Evolutionary conservation across 2,888 invertebrate species (phyloP).

Genomic region (Conistra vaccinii): DNA sequence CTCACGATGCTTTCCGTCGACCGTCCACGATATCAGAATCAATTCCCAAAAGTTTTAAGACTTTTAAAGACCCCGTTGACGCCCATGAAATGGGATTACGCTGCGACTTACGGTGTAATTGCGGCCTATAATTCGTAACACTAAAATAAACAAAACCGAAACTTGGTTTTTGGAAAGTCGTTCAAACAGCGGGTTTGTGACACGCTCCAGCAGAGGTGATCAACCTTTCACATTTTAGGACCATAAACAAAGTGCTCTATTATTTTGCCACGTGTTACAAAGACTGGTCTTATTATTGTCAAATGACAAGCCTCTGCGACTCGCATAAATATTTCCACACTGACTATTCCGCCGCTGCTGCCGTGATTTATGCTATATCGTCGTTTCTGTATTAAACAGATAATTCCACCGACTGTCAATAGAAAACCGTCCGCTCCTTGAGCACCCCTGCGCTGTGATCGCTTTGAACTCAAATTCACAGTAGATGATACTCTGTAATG

Average conservation of each 20-base stretch:
- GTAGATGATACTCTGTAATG: constrained; percentile 28
- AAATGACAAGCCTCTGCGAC: background rate
- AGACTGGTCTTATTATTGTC: background rate
- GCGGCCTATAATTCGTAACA: constrained; percentile 69
- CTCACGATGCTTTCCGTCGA: background rate
- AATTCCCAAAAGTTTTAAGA: background rate
- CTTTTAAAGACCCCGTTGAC: background rate
- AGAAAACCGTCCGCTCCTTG: constrained; percentile 8
- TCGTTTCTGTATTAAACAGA: constrained; percentile 2
- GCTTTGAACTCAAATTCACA: constrained; percentile 62
- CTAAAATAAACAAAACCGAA: constrained; percentile 72
- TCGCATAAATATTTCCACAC: background rate
- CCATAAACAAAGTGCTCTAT: background rate
- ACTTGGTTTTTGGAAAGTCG: constrained; percentile 69
- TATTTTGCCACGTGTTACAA: background rate
- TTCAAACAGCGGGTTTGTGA: constrained; percentile 58
- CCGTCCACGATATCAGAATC: background rate
- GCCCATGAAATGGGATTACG: constrained; percentile 6
- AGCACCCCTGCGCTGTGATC: constrained; percentile 21
- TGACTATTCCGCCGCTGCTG: background rate
- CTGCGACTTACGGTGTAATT: constrained; percentile 65
- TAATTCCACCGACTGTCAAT: background rate
- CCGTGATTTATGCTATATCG: background rate
- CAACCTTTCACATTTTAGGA: constrained; percentile 38
- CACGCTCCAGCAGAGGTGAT: constrained; percentile 33